Evolutionary conservation across 2,113 vertebrate species (phyloP).

Genomic region (Sceloporus undulatus): DNA sequence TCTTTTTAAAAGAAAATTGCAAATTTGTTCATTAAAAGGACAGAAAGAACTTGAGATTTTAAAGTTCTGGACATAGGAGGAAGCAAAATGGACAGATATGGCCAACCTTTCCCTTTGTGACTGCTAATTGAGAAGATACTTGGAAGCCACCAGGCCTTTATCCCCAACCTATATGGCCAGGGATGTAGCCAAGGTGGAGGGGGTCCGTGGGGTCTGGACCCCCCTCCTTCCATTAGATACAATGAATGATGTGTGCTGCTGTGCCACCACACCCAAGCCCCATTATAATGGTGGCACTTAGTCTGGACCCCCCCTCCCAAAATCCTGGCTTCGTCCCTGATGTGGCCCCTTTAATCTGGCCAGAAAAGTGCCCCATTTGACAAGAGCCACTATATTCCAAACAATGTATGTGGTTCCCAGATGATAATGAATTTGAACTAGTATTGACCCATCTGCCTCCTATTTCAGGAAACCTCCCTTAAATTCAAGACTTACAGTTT

Average conservation of each 20-base stretch:
- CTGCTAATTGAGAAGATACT: neutral
- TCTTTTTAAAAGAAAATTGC: neutral
- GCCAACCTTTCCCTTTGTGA: neutral
- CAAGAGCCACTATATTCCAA: neutral
- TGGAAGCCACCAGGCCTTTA: too few species aligned
- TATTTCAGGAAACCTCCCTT: neutral
- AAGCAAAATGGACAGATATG: neutral
- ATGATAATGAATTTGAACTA: neutral
- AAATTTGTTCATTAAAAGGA: neutral
- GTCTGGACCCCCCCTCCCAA: too few species aligned
- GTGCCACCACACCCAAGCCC: too few species aligned
- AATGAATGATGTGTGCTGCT: too few species aligned
- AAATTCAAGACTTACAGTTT: neutral
- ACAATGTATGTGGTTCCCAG: neutral
- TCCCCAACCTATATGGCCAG: neutral
- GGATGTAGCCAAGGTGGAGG: too few species aligned
- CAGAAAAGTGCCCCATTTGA: neutral
- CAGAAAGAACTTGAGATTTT: neutral
- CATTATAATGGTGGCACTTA: too few species aligned
- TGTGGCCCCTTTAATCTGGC: neutral
- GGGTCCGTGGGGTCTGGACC: neutral
- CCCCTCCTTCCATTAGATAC: too few species aligned
- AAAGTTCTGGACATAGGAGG: neutral
- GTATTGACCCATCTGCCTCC: neutral
- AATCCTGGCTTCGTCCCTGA: neutral